Evolutionary conservation across 2,113 vertebrate genomes (phyloP), one percentile per base, ranked within the genome.

Genomic region (Theristicus caerulescens): DNA sequence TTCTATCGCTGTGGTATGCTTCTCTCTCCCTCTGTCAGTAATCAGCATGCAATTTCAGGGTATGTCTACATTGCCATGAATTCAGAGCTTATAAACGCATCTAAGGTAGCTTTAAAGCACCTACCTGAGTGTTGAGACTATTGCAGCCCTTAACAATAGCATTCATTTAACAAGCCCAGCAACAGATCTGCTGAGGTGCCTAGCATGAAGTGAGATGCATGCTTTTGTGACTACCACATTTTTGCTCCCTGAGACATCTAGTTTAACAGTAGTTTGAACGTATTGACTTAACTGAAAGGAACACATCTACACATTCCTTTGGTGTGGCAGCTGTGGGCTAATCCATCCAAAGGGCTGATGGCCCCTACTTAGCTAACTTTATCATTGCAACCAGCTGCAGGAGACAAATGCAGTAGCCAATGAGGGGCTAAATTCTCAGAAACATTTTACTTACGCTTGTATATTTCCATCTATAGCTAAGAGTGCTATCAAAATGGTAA

Each of bases 381-480:
- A 38, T 32, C 36, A 29, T 71, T 74, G 26, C 42, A 73, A 27
- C 9, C 61, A 76, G 18, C 64, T 92, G 36, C 65, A 88, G 66
- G 72, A 94, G 29, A 7, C 25, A 82, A 86, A 59, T 44, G 19
- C 62, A 47, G 52, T 18, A 70, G 18, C 13, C 31, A 29, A 2
- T 6, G n/a, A 83, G n/a, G 22, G 10, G 18, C 22, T 74, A 34
- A 70, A 72, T 51, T 81, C 32, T 78, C 57, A 71, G 72, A 65
- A 95, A 42, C 0, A 0, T 64, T 69, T 61, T 44, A 34, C 44
- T 78, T 57, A 54, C 0, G 0, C 7, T 64, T 88, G 21, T 31
- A 7, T 49, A 10, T 59, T 87, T 88, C 38, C 38, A 36, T 71
- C n/a, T 27, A 7, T 25, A 40, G 29, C n/a, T 29, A 54, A 10